These are phyloP conservation scores for Eolophus roseicapilla DNA, from an alignment of 2,113 vertebrate species.

Conservation along the genomic window DNA sequence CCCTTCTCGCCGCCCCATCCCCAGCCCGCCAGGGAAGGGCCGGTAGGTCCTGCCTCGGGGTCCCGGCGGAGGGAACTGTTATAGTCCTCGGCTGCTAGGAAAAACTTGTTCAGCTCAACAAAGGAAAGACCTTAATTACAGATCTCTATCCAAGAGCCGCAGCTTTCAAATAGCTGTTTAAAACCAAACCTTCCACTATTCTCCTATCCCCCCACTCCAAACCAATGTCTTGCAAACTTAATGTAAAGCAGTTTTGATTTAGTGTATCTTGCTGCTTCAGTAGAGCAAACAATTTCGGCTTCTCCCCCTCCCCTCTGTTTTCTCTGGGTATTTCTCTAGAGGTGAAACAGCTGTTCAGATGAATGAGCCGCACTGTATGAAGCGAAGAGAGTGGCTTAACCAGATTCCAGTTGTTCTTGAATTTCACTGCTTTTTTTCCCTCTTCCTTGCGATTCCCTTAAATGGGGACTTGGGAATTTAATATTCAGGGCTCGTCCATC, in stretches of 20 bases:
- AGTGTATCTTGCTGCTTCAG: slow-evolving; percentile 8
- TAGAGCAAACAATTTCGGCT: slow-evolving; percentile 41
- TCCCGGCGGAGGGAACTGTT: slow-evolving; percentile 52
- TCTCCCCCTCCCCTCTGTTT: slow-evolving; percentile 24
- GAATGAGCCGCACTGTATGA: slow-evolving; percentile 47
- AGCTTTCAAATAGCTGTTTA: neutral
- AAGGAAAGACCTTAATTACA: slow-evolving; percentile 11
- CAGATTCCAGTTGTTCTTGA: slow-evolving; percentile 56
- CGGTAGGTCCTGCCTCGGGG: neutral
- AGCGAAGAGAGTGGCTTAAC: slow-evolving; percentile 25
- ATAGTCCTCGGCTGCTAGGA: neutral
- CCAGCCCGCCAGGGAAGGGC: neutral
- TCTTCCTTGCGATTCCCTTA: neutral
- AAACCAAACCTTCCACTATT: neutral
- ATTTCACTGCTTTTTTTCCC: neutral
- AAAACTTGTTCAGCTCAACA: slow-evolving; percentile 30
- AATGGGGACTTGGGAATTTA: slow-evolving; percentile 18
- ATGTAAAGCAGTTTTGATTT: slow-evolving; percentile 21
- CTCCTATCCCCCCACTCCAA: neutral
- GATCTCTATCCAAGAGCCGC: neutral
- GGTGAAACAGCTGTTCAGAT: slow-evolving; percentile 66
- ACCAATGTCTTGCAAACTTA: neutral
- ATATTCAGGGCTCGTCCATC: slow-evolving; percentile 30
- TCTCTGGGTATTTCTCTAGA: slow-evolving; percentile 53
- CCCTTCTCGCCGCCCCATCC: neutral